Evolutionary conservation across 2,797 vertebrate genomes (phyloP), one percentile per base, ranked within the genome.

Genomic region (Harpagifer antarcticus): DNA sequence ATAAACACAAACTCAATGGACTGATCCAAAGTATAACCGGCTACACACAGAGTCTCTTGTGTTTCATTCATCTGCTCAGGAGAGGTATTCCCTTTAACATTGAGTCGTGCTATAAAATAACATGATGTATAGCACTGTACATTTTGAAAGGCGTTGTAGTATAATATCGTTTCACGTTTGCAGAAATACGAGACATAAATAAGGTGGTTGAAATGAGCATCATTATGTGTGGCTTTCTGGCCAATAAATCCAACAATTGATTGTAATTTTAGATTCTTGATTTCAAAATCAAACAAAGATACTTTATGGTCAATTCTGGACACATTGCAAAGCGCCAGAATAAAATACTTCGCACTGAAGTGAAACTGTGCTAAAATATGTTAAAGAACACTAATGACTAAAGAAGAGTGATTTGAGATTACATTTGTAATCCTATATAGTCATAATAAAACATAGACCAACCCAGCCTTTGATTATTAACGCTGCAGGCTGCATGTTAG

Each of bases 21-120:
- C 54, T 61, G 4, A 72, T 65, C 49, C 27, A 23, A 55, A 54
- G 9, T 57, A 31, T 15, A 59, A 62, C 58, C 48, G 16, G 37
- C 52, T 64, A 44, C 44, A 69, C 33, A 75, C 17, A 16, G 13
- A 69, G 23, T 56, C 2, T 15, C 33, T 83, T 44, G 16, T 1
- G 13, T 65, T 64, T 71, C 14, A 58, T 45, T 43, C 9, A 79
- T 70, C 70, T 72, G 54, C 19, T 65, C 53, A 54, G 20, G 11
- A 69, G 52, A 74, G 31, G 47, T 58, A 66, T 70, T 72, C 84
- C 79, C 79, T 89, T 86, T 74, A 55, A 76, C 31, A 43, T 49
- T 53, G 54, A 42, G 58, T 63, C 14, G 17, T 54, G 27, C 49
- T 62, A 17, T 55, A 57, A 17, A 73, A 58, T 53, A 5, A 43